Evolutionary conservation across 2,888 invertebrate genomes (phyloP), one percentile per base, ranked within the genome.

Genomic region (Eupithecia exiguata): DNA sequence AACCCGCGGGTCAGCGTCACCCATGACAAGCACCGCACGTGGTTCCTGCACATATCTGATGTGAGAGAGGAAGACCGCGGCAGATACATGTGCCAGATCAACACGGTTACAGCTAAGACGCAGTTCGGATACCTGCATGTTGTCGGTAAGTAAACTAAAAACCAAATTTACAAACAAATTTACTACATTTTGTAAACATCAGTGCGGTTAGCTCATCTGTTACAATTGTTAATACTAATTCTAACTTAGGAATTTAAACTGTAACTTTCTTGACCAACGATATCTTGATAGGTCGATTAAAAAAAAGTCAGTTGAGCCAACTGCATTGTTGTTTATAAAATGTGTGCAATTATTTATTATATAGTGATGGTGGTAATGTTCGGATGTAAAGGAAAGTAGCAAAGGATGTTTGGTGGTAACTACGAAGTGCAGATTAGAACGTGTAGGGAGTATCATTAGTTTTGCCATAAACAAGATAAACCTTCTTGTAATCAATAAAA

Each of bases 31-130:
- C 98, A 98, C 89, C 96, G 97, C 84, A 98, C 98, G 82, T 98
- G 98, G 98, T 98, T 97, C 93, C 95, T 98, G 86, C 98, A 98
- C 95, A 98, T 98, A 92, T 97, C 96, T 83, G 97, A 98, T 90
- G 98, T 98, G 73, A 97, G 98, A 83, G 97, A 98, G 89, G 98
- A 97, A 88, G 98, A 98, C 93, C 97, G 97, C 84, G 98, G 98
- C 73, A 96, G 97, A 77, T 98, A 98, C 95, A 98, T 98, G 98
- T 98, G 98, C 92, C 98, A 98, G 95, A 98, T 98, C 90, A 98
- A 98, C 95, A 98, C 98, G 5, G 98, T 97, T 84, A 97, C 97
- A 38, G 98, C 98, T 74, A 98, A 98, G 95, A 98, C 98, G 70
- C 98, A 98, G 91, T 98, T 97, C 84, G 98, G 98, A 80, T 98